A percentile compares a stretch with the other conserved stretches of the same genome.
Conservation (phyloP, 2,113 vertebrate genomes). For the Catharus fuscescens region DNA sequence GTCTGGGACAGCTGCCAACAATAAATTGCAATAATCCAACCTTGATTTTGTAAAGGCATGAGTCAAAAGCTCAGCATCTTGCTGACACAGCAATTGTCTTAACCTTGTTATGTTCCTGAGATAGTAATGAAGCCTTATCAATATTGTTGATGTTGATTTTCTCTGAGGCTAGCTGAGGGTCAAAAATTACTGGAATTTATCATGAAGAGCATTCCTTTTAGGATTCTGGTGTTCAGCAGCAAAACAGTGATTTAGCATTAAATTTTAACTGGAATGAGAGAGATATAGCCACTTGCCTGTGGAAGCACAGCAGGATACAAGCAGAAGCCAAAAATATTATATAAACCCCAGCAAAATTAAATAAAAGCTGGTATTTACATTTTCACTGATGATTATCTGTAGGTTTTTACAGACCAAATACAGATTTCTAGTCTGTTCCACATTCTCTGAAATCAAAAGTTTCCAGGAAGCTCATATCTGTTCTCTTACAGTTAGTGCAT, state of each 20-base stretch:
- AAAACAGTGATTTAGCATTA: conserved; percentile 63
- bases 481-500: background rate
- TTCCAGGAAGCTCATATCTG: background rate
- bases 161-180: conserved; percentile 69
- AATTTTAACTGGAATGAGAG: conserved; percentile 48
- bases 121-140: conserved; percentile 74
- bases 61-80: conserved; percentile 74
- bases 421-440: background rate
- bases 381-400: background rate
- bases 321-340: conserved; percentile 4
- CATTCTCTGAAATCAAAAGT: background rate
- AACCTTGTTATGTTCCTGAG: conserved; percentile 75
- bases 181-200: conserved; percentile 75
- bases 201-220: conserved; percentile 61
- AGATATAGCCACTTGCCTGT: background rate
- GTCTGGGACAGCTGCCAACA: conserved; percentile 76
- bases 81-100: conserved; percentile 77
- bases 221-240: background rate
- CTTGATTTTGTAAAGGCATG: conserved; percentile 74
- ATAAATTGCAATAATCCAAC: conserved; percentile 75
- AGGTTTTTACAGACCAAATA: background rate
- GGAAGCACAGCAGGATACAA: background rate
- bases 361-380: background rate
- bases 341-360: conserved; percentile 36
- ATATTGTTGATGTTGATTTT: conserved; percentile 61